Conservation (phyloP, 1,140 invertebrate genomes). For the Andrena cerasifolii region DNA sequence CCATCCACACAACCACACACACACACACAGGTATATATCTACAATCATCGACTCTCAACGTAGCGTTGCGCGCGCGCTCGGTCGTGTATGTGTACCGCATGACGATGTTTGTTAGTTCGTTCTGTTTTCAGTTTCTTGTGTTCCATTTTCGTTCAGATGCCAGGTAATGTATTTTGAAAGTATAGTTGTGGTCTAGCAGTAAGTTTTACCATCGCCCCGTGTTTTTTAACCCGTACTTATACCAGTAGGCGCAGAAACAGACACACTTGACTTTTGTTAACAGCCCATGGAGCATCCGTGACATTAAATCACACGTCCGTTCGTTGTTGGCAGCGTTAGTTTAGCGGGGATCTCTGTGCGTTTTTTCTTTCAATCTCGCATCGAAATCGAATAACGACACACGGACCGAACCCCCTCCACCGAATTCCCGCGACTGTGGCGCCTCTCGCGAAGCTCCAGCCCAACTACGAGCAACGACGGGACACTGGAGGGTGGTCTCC, state of each 20-base stretch:
- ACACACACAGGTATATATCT: background rate
- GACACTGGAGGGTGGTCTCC: background rate
- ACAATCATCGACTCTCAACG: background rate
- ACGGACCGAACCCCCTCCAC: background rate
- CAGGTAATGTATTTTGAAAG: constrained; percentile 61
- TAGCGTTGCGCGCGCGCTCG: constrained; percentile 45
- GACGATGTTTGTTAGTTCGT: constrained; percentile 50
- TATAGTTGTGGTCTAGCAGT: constrained; percentile 60
- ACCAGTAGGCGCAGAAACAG: constrained; percentile 57
- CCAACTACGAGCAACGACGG: too few species aligned
- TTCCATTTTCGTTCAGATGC: constrained; percentile 39
- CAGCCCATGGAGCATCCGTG: constrained; percentile 39
- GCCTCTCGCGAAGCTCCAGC: too few species aligned
- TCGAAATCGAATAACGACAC: constrained; percentile 56
- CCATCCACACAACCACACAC: too few species aligned
- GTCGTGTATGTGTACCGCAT: constrained; percentile 60
- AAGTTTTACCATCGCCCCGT: constrained; percentile 54
- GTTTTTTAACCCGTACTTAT: constrained; percentile 32
- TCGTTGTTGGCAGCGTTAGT: constrained; percentile 28
- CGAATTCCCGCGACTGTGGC: too few species aligned
- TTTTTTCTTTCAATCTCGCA: constrained; percentile 8
- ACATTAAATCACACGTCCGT: constrained; percentile 31
- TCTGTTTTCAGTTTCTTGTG: constrained; percentile 30
- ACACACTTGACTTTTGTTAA: constrained; percentile 37
- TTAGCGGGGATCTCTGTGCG: constrained; percentile 15